Conservation (phyloP, 2,113 vertebrate species). For the Patagioenas fasciata region DNA sequence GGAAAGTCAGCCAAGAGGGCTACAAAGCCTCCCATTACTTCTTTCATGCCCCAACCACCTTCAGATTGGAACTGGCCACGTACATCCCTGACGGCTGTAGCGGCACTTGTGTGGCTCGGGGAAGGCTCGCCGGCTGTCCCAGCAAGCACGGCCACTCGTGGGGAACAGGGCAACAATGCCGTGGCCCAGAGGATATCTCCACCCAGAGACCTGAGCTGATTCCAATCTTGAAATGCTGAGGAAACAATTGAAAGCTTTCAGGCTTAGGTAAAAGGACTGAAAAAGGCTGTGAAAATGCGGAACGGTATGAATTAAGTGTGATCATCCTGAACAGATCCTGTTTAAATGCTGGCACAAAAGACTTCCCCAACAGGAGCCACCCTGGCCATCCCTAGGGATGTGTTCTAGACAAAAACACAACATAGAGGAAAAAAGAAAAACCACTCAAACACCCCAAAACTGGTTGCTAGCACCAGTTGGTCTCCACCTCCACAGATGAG, state of each 20-base stretch:
- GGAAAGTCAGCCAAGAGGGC: background rate
- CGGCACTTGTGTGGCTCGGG: background rate
- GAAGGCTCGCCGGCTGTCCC: rapidly evolving
- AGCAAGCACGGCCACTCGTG: rapidly evolving
- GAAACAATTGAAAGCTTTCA: slow-evolving; percentile 48
- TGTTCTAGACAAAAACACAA: background rate
- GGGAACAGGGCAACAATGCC: background rate
- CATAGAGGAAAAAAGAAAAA: background rate
- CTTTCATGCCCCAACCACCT: background rate
- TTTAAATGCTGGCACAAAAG: slow-evolving; percentile 19
- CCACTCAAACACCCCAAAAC: background rate
- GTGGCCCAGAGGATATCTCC: slow-evolving; percentile 24
- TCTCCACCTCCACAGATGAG: background rate
- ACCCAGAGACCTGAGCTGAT: slow-evolving; percentile 37
- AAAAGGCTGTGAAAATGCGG: slow-evolving; percentile 3
- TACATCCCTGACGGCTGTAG: background rate
- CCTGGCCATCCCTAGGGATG: background rate
- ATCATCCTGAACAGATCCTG: slow-evolving; percentile 38
- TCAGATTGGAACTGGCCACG: background rate
- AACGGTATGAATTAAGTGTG: background rate
- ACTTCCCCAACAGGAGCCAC: background rate
- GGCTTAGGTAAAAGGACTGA: slow-evolving; percentile 17
- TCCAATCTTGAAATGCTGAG: slow-evolving; percentile 10
- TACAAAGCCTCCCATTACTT: background rate
- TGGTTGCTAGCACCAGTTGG: background rate